Base-by-base conservation (phyloP, 2,888 invertebrate species). In the Aelia acuminata region DNA sequence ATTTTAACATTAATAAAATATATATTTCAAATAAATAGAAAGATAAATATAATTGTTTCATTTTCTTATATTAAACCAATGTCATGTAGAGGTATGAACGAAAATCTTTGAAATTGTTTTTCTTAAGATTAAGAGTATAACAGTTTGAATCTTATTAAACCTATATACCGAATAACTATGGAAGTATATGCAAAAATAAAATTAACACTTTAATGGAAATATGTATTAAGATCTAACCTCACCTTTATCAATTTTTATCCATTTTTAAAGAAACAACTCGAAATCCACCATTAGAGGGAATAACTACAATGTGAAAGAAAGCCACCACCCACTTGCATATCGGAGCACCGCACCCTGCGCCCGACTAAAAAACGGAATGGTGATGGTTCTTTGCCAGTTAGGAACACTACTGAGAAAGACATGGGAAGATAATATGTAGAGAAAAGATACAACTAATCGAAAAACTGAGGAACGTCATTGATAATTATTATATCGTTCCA, bases 401-500 rank as follows among this genome's bases (percentile, higher is more conserved):
- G 39, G 53, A n/a, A 26, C 85, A 53, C 35, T 50, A 85, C 85
- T 85, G 85, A 85, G 85, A 50, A 50, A 85, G 57, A 53, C 49
- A 85, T 35, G 39, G 22, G 10, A 31, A 49, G 48, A 53, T 85
- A 85, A 48, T 39, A 35, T 85, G 53, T 53, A 43, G 31, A 85
- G 53, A 85, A 39, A 53, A 53, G 85, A 53, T 53, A 85, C 85
- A 85, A 53, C 85, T 85, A 85, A 85, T 85, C 85, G 85, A 85
- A 85, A 85, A 85, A 53, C 85, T 85, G 53, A 39, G 53, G 50
- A 53, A 53, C 85, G 85, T 85, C 85, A 85, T 53, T 85, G 85
- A 85, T 85, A 85, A 85, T 85, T 85, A 85, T 85, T 85, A 85
- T 85, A 85, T 85, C 85, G 85, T 85, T 35, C 57, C 85, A 53